Conservation (phyloP, 1,140 invertebrate species). For the Ceratitis capitata region DNA sequence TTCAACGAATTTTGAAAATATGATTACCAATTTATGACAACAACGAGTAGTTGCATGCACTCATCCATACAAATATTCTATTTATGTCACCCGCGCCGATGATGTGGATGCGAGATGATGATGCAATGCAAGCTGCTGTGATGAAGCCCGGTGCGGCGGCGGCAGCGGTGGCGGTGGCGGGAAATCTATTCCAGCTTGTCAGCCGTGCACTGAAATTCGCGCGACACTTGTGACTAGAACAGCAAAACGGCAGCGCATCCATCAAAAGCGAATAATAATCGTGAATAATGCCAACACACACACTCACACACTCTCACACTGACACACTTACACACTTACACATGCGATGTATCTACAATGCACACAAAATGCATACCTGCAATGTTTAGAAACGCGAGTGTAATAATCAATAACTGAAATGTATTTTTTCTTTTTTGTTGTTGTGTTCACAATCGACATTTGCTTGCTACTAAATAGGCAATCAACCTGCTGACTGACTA, state of each 20-base stretch:
- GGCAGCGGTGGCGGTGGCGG: neutral
- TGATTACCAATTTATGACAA: conserved; percentile 12
- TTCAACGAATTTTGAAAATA: conserved; percentile 26
- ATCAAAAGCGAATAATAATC: neutral
- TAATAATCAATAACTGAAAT: neutral
- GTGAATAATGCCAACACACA: neutral
- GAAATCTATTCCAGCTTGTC: neutral
- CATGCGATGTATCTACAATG: neutral
- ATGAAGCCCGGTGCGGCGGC: neutral
- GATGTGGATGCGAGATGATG: too few relatives aligned
- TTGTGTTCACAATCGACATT: neutral
- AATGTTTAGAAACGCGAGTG: neutral
- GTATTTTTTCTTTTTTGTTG: too few relatives aligned
- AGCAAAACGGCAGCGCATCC: neutral
- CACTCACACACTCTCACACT: neutral
- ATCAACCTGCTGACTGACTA: neutral
- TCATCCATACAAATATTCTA: neutral
- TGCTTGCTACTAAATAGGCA: conserved; percentile 13
- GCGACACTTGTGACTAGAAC: neutral
- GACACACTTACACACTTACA: neutral
- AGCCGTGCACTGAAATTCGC: neutral
- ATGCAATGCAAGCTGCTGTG: neutral
- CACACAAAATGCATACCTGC: neutral
- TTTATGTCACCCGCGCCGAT: neutral
- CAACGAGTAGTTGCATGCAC: neutral